Conservation (phyloP, 2,888 invertebrate species). For the Anarsia innoxiella region DNA sequence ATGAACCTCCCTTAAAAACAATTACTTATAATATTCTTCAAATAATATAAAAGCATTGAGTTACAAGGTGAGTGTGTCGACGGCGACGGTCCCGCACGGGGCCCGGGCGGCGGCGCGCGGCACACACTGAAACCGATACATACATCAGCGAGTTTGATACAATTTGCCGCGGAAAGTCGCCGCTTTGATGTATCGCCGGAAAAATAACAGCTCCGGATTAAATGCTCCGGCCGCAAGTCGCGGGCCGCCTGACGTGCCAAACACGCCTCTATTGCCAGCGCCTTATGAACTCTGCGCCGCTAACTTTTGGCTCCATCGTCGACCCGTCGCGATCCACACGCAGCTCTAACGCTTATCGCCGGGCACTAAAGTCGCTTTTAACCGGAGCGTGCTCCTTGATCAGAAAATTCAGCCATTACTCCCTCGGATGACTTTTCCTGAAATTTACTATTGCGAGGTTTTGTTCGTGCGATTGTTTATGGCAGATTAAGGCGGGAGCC, state of each 20-base stretch:
- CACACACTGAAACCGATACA: conserved; percentile 21
- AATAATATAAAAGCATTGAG: too few species aligned
- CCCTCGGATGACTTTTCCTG: conserved; percentile 49
- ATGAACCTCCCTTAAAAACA: too few species aligned
- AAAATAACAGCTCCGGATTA: conserved; percentile 59
- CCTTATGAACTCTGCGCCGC: neutral
- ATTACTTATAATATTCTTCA: too few species aligned
- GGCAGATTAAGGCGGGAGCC: conserved; percentile 48
- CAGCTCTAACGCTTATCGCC: conserved; percentile 6
- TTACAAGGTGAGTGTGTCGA: too few species aligned
- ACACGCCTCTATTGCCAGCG: neutral
- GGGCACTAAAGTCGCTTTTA: conserved; percentile 13
- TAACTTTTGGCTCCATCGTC: neutral
- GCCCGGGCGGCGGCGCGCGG: too few species aligned
- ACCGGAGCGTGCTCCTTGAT: conserved; percentile 21
- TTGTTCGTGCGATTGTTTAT: conserved; percentile 55
- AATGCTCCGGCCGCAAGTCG: conserved; percentile 31
- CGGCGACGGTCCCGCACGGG: too few species aligned
- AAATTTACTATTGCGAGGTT: conserved; percentile 51
- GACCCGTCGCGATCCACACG: too few species aligned
- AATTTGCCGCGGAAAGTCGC: conserved; percentile 57
- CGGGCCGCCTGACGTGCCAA: neutral
- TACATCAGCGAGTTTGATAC: conserved; percentile 60
- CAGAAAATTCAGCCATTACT: conserved; percentile 49
- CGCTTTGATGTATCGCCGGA: conserved; percentile 62